Percentiles rank a stretch among this genome's conserved stretches.
Conservation (phyloP, 2,113 vertebrate species). For the Aviceda subcristata region DNA sequence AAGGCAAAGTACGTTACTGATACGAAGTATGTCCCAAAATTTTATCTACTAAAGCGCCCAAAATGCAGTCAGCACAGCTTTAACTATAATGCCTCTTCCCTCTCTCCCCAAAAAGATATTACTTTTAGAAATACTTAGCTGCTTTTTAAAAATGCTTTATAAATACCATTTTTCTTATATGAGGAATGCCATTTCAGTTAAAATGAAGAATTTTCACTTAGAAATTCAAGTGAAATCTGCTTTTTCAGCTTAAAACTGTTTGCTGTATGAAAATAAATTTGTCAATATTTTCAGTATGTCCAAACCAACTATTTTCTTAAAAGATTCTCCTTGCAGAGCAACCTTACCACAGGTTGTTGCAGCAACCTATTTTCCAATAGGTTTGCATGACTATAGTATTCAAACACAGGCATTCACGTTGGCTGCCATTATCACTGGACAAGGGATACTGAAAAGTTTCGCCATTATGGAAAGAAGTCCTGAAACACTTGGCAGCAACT, state of each 20-base stretch:
- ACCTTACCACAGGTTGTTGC: neutral
- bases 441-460: neutral
- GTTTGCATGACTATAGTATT: rapidly evolving
- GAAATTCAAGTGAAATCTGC: neutral
- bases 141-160: neutral
- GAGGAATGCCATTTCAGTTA: neutral
- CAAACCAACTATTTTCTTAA: neutral
- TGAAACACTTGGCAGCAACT: neutral
- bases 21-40: neutral
- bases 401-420: rapidly evolving
- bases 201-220: neutral
- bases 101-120: neutral
- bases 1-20: neutral
- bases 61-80: neutral
- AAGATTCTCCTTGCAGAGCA: neutral
- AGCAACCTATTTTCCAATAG: neutral
- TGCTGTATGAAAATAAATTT: neutral
- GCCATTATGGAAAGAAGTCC: neutral
- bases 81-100: neutral
- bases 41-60: neutral
- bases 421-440: neutral
- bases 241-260: neutral
- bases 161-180: neutral
- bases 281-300: neutral
- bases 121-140: neutral